Percentiles rank a stretch among this genome's conserved stretches.
Evolutionary conservation across 2,888 invertebrate species (phyloP).

Genomic region (Drosophila affinis): DNA sequence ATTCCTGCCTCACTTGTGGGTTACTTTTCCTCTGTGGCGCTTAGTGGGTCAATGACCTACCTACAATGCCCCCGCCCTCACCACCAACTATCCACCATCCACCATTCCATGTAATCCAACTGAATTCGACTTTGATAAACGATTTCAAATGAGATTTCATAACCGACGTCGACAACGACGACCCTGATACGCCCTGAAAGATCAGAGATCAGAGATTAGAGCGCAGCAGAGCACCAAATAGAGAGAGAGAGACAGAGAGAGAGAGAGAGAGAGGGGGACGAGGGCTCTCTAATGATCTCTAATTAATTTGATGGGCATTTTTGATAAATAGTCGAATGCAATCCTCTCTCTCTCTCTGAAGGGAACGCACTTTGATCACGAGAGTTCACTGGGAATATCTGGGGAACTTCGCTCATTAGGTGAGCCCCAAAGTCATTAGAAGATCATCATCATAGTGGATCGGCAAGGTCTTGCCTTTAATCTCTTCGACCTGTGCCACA

Average conservation of each 20-base stretch:
- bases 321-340: slow-evolving; percentile 30
- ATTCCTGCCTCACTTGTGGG: neutral
- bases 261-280: neutral
- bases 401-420: neutral
- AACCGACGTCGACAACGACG: slow-evolving; percentile 19
- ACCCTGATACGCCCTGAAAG: slow-evolving; percentile 31
- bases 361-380: neutral
- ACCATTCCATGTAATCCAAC: neutral
- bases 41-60: slow-evolving; percentile 33
- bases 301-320: slow-evolving; percentile 61
- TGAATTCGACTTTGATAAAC: slow-evolving; percentile 30
- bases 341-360: neutral
- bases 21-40: neutral
- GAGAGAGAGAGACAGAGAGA: neutral
- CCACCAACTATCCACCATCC: no score
- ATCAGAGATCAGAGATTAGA: slow-evolving; percentile 1
- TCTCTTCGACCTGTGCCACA: no score
- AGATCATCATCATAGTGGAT: neutral
- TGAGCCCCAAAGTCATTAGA: neutral
- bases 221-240: neutral
- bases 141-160: slow-evolving; percentile 31
- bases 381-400: neutral
- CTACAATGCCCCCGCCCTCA: slow-evolving; percentile 11
- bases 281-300: slow-evolving; percentile 52
- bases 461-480: no score